A percentile compares a stretch with the other conserved stretches of the same genome.
Conservation (phyloP, 1,140 invertebrate species). For the Berghia stephanieae region DNA sequence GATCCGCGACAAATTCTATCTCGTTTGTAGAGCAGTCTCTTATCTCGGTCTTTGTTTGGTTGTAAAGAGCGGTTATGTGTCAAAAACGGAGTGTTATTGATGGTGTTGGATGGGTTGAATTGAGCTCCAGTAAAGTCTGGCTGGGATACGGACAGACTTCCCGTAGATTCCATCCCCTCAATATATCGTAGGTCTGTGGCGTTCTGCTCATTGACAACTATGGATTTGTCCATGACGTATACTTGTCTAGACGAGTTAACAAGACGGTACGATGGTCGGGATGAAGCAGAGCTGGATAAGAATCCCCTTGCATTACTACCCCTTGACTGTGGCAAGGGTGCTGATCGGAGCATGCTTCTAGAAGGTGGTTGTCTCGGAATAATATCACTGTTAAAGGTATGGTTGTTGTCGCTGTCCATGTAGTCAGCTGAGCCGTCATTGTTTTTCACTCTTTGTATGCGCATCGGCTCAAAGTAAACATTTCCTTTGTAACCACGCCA, state of each 20-base stretch:
- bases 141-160: conserved; percentile 52
- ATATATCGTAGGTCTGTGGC: conserved; percentile 51
- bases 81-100: too few species aligned
- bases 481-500: conserved; percentile 65
- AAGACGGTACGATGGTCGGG: neutral
- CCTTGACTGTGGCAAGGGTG: neutral
- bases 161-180: conserved; percentile 49
- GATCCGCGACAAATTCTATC: conserved; percentile 58
- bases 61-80: neutral
- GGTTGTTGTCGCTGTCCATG: neutral
- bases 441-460: conserved; percentile 37
- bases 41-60: neutral
- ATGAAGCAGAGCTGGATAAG: conserved; percentile 8
- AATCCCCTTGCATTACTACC: too few species aligned
- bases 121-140: too few species aligned
- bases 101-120: too few species aligned
- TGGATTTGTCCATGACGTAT: conserved; percentile 52
- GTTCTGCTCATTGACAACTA: conserved; percentile 47
- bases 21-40: conserved; percentile 37
- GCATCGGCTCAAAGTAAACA: conserved; percentile 63
- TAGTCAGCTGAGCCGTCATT: conserved; percentile 4
- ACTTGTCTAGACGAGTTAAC: conserved; percentile 35
- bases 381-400: neutral
- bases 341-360: neutral
- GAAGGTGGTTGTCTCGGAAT: neutral